These are phyloP conservation scores for Pithys albifrons DNA, from an alignment of 2,113 vertebrate genomes.

Conservation along the genomic window DNA sequence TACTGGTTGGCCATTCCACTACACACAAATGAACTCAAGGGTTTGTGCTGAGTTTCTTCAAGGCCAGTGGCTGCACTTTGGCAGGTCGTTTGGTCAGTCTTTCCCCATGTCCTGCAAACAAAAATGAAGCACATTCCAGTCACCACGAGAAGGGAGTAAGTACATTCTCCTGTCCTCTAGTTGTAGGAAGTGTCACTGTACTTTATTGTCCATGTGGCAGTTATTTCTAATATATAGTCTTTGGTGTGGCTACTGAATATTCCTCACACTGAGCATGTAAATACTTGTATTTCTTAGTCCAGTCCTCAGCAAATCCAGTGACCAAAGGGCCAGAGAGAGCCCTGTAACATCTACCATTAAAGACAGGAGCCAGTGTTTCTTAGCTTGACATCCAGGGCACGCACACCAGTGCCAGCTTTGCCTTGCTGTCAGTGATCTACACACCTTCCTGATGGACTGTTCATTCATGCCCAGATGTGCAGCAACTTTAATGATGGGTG, in stretches of 20 bases:
- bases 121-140: slow-evolving; percentile 54
- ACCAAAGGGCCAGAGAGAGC: not conserved
- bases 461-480: not conserved
- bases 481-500: not conserved
- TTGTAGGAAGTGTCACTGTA: not conserved
- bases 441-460: not conserved
- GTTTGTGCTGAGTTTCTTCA: slow-evolving; percentile 41
- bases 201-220: not conserved
- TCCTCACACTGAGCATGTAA: slow-evolving; percentile 43
- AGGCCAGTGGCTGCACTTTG: slow-evolving; percentile 4
- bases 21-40: slow-evolving; percentile 32
- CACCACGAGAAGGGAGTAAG: slow-evolving; percentile 39
- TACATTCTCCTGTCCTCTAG: not conserved
- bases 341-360: not conserved
- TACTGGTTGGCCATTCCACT: slow-evolving; percentile 36
- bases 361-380: slow-evolving; percentile 20
- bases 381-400: not conserved
- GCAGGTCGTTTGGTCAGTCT: not conserved
- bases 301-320: not conserved
- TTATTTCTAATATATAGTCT: slow-evolving; percentile 2
- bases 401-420: not conserved
- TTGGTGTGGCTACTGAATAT: slow-evolving; percentile 25
- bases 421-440: not conserved
- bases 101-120: not conserved
- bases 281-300: not conserved